Base-by-base conservation (phyloP, 2,888 invertebrate species). In the Bombylius major region DNA sequence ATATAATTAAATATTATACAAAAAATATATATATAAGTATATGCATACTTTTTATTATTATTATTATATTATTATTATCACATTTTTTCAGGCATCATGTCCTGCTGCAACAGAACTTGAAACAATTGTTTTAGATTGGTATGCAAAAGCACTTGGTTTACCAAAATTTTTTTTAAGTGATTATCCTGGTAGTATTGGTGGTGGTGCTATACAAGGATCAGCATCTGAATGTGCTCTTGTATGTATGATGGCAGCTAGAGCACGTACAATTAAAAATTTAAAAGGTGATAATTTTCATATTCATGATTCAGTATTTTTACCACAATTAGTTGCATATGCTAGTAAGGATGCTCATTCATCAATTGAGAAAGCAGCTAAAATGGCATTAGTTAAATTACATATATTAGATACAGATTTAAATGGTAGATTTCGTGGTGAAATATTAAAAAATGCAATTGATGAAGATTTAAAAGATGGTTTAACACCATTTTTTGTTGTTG, bases 21-120 rank as follows among this genome's bases (percentile, higher is more conserved):
- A 23, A 23, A 23, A 23, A 23, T 23, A 5, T 9, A 8, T 39
- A 39, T 42, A 48, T 31, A 53, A 13, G 8, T 9, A 13, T 47
- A 47, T 11, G 5, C 45, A 7, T 33, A 23, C 11, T 39, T 39
- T 39, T 39, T 39, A 9, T 39, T 14, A n/a, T 39, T 14, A 14
- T 5, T 23, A 36, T 11, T n/a, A n/a, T 23, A 23, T 23, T 23
- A 23, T 23, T 23, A 23, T 23, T 23, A 42, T 47, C 23, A 45
- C 11, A 45, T 61, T 51, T 49, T 70, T 69, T 39, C 59, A 87
- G 88, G 88, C 89, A 9, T 87, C 90, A 5, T 86, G 87, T 72
- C 91, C 91, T 12, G 87, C 89, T 0, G 85, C 87, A 61, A 87
- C 89, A n/a, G 91, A 91, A 73, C 72, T 91, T 51, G 90, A 91